Base-by-base conservation (phyloP, 2,888 invertebrate species). In the Eulithis prunata region DNA sequence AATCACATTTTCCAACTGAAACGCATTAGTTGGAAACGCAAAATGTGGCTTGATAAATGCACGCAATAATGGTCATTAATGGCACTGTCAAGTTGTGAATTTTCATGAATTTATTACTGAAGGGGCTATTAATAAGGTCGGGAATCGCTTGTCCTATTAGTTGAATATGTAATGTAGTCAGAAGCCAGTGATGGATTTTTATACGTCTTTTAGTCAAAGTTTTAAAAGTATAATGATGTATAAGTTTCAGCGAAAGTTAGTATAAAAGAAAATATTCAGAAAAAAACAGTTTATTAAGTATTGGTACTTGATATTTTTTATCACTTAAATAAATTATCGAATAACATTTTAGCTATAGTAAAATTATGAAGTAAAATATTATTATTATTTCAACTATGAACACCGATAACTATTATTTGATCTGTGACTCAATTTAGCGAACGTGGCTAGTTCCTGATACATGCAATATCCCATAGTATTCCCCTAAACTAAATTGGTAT, bases 401-500 rank as follows among this genome's bases (percentile, higher is more conserved):
- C 14, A 12, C 46, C 8, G 10, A 49, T 3, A 21, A 21, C 49
- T 49, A 21, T 4, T 8, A 49, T 21, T 4, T 49, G 21, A 49
- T 21, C 49, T 49, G 21, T 49, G 21, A 21, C 21, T 10, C 60
- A 53, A 49, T 58, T 51, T 38, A 38, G 38, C 45, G 28, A 10
- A 47, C 13, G 38, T 56, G 21, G 36, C 36, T 38, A 13, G 49
- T 43, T 61, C 28, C 45, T 46, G 46, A 21, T 57, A 4, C 52
- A 57, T 62, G 71, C 71, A 73, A 76, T 75, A 74, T 73, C 66
- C 73, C 41, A 41, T 41, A 41, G 2, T 21, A 21, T 21, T 41
- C 41, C 41, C 41, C 41, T 56, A 75, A 76, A 75, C 74, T 72
- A 75, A 74, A 76, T 72, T 71, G 69, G 70, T 3, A 47, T 47